These are phyloP conservation scores for Strix aluco DNA, from an alignment of 2,113 vertebrate species.

Conservation along the genomic window DNA sequence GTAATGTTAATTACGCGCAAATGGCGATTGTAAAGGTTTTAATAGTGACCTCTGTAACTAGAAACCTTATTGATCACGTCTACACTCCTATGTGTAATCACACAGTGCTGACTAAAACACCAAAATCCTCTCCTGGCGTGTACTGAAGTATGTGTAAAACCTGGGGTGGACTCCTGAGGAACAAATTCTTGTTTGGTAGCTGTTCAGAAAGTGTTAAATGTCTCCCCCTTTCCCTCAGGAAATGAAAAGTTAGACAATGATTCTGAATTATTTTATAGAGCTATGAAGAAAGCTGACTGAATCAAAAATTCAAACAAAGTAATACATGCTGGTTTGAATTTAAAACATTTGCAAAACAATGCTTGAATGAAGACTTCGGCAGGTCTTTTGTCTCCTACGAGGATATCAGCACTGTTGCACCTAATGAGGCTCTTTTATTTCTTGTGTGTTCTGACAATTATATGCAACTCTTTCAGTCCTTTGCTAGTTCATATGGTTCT, in stretches of 20 bases:
- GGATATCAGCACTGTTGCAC: neutral
- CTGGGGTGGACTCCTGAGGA: neutral
- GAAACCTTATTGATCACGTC: neutral
- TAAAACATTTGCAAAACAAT: neutral
- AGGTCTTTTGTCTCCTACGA: neutral
- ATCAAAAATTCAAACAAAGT: neutral
- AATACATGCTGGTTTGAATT: neutral
- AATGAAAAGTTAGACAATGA: neutral
- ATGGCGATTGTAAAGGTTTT: slow-evolving; percentile 34
- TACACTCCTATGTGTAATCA: neutral
- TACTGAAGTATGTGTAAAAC: neutral
- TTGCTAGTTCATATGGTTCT: neutral
- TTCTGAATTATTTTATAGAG: neutral
- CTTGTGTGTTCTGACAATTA: neutral
- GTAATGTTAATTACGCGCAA: slow-evolving; percentile 6
- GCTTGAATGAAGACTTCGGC: neutral
- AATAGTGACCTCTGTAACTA: neutral
- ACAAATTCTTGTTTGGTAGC: neutral
- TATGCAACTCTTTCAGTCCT: neutral
- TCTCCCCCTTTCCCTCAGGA: neutral
- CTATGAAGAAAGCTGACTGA: neutral
- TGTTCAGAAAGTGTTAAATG: neutral
- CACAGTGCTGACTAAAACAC: neutral
- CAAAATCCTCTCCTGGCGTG: neutral
- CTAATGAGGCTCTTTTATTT: neutral